Conservation (phyloP, 2,113 vertebrate species). For the Microtus montanus region DNA sequence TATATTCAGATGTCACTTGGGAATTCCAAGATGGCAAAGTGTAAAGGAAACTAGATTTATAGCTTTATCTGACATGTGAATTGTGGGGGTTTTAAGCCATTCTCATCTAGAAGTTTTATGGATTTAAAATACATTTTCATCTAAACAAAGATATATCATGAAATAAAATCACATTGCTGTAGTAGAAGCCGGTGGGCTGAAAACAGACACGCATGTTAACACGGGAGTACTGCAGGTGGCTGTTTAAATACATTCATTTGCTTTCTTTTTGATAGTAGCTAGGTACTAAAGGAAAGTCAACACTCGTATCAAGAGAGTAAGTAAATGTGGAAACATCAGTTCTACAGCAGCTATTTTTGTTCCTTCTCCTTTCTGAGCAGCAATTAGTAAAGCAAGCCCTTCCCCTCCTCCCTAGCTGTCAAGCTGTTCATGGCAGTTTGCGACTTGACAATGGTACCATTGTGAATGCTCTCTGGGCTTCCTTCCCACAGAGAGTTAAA, state of each 20-base stretch:
- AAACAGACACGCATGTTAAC: constrained; percentile 62
- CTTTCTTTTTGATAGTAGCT: constrained; percentile 68
- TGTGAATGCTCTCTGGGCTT: constrained; percentile 93
- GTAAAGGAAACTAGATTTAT: constrained; percentile 58
- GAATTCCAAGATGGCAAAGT: constrained; percentile 59
- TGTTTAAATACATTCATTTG: constrained; percentile 68
- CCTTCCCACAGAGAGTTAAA: constrained; percentile 92
- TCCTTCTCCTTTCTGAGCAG: constrained; percentile 85
- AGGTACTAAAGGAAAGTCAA: constrained; percentile 71
- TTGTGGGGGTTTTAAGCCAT: constrained; percentile 46
- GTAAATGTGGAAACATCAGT: constrained; percentile 83
- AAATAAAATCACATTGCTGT: constrained; percentile 56
- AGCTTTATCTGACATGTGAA: constrained; percentile 21
- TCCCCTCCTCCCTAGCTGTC: constrained; percentile 84
- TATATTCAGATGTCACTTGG: background rate
- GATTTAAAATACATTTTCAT: constrained; percentile 51
- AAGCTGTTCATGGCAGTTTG: constrained; percentile 92
- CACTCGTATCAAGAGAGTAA: constrained; percentile 68
- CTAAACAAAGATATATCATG: constrained; percentile 35
- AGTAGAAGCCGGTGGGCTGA: constrained; percentile 14
- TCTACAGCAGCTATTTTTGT: constrained; percentile 81
- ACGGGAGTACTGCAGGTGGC: constrained; percentile 69
- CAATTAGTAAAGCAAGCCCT: constrained; percentile 90
- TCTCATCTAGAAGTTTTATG: constrained; percentile 34
- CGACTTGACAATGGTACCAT: constrained; percentile 93